Conservation (phyloP, 2,113 vertebrate genomes). For the Datnioides undecimradiatus region DNA sequence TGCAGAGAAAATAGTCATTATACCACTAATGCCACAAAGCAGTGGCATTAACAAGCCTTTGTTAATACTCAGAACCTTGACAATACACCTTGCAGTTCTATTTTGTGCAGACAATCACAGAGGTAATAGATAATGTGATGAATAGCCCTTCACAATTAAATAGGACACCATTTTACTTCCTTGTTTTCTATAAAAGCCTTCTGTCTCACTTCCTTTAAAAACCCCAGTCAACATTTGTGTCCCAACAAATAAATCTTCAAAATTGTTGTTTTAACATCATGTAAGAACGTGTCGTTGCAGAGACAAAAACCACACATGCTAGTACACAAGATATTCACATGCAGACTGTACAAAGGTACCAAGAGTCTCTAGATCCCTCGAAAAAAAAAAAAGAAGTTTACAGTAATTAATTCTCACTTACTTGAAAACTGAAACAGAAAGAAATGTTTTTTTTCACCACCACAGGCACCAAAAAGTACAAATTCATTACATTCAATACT, state of each 20-base stretch:
- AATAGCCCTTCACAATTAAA: slow-evolving; percentile 78
- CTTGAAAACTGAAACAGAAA: not conserved
- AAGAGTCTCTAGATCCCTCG: slow-evolving; percentile 2
- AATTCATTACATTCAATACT: slow-evolving; percentile 71
- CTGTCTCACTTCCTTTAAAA: not conserved
- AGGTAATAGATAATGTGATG: slow-evolving; percentile 62
- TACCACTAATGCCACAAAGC: not conserved
- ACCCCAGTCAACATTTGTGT: slow-evolving; percentile 26
- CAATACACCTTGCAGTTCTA: not conserved
- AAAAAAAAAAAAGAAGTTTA: slow-evolving; percentile 25
- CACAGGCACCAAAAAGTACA: slow-evolving; percentile 71
- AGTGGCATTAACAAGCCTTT: slow-evolving; percentile 20
- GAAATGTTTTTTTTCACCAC: slow-evolving; percentile 18
- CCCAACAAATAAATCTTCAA: slow-evolving; percentile 14
- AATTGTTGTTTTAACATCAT: slow-evolving; percentile 15
- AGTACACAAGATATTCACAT: slow-evolving; percentile 55
- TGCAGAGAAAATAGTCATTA: not conserved
- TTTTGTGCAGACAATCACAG: slow-evolving; percentile 61
- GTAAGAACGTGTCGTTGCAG: slow-evolving; percentile 24
- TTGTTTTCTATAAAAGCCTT: not conserved
- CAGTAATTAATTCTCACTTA: slow-evolving; percentile 5
- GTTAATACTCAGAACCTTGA: not conserved
- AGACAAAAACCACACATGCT: slow-evolving; percentile 43
- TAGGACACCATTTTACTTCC: slow-evolving; percentile 48
- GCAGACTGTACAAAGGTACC: slow-evolving; percentile 51